These are phyloP conservation scores for Timema cristinae DNA, from an alignment of 2,888 invertebrate species.

Conservation along the genomic window DNA sequence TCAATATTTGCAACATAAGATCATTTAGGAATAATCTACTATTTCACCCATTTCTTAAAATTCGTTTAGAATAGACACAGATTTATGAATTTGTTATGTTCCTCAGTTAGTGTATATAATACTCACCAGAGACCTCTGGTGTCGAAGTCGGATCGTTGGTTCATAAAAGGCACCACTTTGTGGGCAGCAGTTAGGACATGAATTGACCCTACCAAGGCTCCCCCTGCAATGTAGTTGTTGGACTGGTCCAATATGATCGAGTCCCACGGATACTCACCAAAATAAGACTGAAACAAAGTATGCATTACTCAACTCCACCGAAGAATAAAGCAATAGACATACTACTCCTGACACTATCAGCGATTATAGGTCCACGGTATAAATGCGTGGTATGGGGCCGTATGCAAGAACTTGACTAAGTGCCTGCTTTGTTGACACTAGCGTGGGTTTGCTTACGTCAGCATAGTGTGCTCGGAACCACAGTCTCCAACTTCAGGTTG, in stretches of 20 bases:
- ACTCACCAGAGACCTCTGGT: conserved; percentile 1
- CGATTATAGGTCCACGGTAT: too few species aligned
- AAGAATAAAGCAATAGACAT: too few species aligned
- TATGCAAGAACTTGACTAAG: too few species aligned
- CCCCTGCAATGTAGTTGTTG: conserved; percentile 67
- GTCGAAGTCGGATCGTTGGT: conserved; percentile 35
- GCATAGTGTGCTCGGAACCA: too few species aligned
- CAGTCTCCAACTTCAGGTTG: too few species aligned
- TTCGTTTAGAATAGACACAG: not conserved
- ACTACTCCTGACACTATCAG: too few species aligned
- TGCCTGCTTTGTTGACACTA: too few species aligned
- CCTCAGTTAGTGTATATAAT: not conserved
- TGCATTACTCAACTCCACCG: too few species aligned
- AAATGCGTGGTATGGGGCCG: too few species aligned
- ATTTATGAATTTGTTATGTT: not conserved
- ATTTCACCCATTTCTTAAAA: not conserved
- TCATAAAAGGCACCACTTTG: conserved; percentile 56
- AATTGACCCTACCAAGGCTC: conserved; percentile 62
- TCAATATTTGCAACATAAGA: too few species aligned
- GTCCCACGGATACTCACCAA: conserved; percentile 73
- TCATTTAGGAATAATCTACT: not conserved
- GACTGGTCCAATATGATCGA: conserved; percentile 54
- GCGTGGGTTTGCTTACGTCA: too few species aligned
- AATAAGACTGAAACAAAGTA: conserved; percentile 49
- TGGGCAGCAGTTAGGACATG: conserved; percentile 73